These are phyloP conservation scores for Scaptodrosophila latifasciaeformis DNA, from an alignment of 2,888 invertebrate species.

Conservation along the genomic window DNA sequence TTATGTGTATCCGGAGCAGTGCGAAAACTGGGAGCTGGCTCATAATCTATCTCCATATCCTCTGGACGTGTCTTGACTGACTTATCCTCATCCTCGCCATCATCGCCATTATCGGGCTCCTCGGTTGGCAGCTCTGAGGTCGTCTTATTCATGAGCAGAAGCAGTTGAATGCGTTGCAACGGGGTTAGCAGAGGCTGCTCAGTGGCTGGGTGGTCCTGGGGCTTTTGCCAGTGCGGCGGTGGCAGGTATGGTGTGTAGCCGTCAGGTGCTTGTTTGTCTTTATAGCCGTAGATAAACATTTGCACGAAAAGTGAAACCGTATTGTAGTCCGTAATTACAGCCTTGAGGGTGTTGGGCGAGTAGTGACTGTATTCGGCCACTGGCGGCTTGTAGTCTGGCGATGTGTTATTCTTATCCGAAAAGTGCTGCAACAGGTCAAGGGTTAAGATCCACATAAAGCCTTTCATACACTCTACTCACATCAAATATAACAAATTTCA, in stretches of 20 bases:
- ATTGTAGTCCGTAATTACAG: constrained; percentile 58
- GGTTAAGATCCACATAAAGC: no score
- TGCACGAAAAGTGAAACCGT: constrained; percentile 60
- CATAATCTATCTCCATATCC: constrained; percentile 37
- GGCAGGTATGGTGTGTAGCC: constrained; percentile 53
- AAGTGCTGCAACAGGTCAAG: constrained; percentile 51
- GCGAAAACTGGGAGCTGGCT: not conserved
- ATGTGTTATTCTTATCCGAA: constrained; percentile 25
- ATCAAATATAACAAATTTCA: constrained; percentile 60
- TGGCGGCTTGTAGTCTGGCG: constrained; percentile 40
- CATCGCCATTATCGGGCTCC: not conserved
- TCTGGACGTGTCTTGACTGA: constrained; percentile 18
- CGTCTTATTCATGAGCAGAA: constrained; percentile 32
- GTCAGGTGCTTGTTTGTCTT: constrained; percentile 31
- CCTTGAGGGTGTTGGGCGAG: constrained; percentile 64
- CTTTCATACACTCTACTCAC: constrained; percentile 48
- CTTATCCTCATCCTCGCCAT: constrained; percentile 15
- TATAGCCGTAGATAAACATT: constrained; percentile 70
- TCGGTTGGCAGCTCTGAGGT: constrained; percentile 14
- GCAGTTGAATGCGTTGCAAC: constrained; percentile 43
- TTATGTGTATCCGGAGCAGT: constrained; percentile 5
- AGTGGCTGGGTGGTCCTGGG: not conserved
- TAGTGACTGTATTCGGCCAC: constrained; percentile 65
- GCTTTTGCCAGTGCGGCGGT: constrained; percentile 26
- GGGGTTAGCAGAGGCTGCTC: constrained; percentile 24